Evolutionary conservation across 2,888 invertebrate genomes (phyloP), one percentile per base, ranked within the genome.

Genomic region (Cartodere bifasciata): DNA sequence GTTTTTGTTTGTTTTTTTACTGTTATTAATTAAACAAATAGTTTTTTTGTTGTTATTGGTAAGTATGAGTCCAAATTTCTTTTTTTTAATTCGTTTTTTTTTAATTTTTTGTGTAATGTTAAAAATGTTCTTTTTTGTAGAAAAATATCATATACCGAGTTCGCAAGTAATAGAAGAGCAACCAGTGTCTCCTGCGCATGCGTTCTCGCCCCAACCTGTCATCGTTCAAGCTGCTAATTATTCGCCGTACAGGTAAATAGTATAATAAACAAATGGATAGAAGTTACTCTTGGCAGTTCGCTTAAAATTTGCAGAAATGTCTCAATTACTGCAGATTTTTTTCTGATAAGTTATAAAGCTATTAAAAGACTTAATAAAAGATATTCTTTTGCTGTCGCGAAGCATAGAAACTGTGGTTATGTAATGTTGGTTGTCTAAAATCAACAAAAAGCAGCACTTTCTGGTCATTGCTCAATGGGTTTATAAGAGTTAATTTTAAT

Each of bases 151-250:
- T 38, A 41, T 52, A 38, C 55, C 62, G 46, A 55, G 60, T 45
- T 56, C 60, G 44, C 61, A 62, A 34, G 60, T 54, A 40, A 51
- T 62, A 31, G 69, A 70, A 47, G 69, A 71, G 46, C 62, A 67
- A 43, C 67, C 68, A 39, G 54, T 69, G 50, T 70, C 70, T 36
- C 68, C 69, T 21, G 62, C 65, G 42, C n/a, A n/a, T n/a, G 60
- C 65, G 34, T 70, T 65, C 46, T 67, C 70, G 48, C 70, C 69
- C 35, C 70, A 70, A 48, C 70, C 70, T 43, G 70, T 71, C 45
- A 70, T 71, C 51, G 70, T 71, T 49, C 70, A 71, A 62, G 50
- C 64, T 24, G 52, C 60, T 31, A 67, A 67, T 44, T 68, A 67
- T 50, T 65, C 67, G 48, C 66, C 67, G 45, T 68, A 67, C 53